phyloP scores from a whole-genome alignment of 2,888 invertebrate species.

The Epistrophe eligans region DNA sequence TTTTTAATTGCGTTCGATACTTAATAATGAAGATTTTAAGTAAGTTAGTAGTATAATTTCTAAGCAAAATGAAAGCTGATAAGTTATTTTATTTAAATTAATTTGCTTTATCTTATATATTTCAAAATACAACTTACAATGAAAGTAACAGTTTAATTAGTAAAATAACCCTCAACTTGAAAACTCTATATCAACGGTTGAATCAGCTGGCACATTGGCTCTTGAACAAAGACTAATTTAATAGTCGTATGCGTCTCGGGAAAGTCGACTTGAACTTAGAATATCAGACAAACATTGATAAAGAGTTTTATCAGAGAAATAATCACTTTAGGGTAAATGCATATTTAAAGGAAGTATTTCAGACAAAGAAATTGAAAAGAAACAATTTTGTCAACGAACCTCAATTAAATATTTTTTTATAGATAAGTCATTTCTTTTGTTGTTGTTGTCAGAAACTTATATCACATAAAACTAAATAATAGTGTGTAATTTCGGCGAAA shows the following conservation, averaged over 20 bases:
- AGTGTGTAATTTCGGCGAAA: neutral
- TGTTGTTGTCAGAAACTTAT: neutral
- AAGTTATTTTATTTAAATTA: neutral
- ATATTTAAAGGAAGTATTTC: neutral
- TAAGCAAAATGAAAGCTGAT: neutral
- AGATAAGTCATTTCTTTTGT: neutral
- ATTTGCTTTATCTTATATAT: neutral
- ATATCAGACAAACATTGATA: conserved; percentile 13
- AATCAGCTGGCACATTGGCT: conserved; percentile 55
- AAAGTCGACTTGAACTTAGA: conserved; percentile 12
- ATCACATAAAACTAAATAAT: neutral
- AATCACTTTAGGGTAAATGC: conserved; percentile 17
- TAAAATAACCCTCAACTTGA: neutral
- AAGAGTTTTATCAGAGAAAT: neutral
- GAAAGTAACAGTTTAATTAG: neutral
- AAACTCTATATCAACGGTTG: neutral
- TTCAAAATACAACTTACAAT: conserved; percentile 4
- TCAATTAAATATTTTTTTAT: neutral
- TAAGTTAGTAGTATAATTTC: conserved; percentile 35
- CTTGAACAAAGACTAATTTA: conserved; percentile 59
- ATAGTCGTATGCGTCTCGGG: neutral
- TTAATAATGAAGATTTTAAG: conserved; percentile 63
- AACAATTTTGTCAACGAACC: neutral
- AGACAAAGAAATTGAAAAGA: neutral
- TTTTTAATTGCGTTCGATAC: conserved; percentile 35